These are phyloP conservation scores for Euura saliciscinereae DNA, from an alignment of 1,140 invertebrate genomes.

Conservation along the genomic window DNA sequence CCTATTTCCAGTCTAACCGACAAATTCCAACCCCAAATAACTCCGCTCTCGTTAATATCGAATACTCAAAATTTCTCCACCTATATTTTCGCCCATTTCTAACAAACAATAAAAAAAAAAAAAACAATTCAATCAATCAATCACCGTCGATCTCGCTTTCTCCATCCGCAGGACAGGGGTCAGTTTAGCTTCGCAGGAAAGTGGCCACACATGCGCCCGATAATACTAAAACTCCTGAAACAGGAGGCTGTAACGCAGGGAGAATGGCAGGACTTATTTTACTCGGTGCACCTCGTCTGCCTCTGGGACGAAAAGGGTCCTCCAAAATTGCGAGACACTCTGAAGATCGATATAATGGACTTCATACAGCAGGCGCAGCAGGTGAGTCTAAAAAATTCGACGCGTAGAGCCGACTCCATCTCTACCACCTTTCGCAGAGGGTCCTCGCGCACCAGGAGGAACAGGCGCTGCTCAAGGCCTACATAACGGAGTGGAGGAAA, in stretches of 20 bases:
- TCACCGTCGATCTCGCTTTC: neutral
- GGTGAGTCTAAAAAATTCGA: conserved; percentile 49
- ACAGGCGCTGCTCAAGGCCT: conserved; percentile 92
- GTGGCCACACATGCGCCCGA: conserved; percentile 94
- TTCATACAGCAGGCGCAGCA: conserved; percentile 94
- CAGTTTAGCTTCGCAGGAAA: conserved; percentile 88
- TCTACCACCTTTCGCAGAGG: conserved; percentile 56
- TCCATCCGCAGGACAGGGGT: conserved; percentile 63
- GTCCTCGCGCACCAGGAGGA: conserved; percentile 92
- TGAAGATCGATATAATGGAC: conserved; percentile 92
- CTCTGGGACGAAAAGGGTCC: conserved; percentile 96
- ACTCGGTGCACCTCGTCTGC: conserved; percentile 92
- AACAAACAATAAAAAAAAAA: too few relatives aligned
- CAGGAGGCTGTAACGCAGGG: conserved; percentile 91
- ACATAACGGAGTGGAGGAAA: conserved; percentile 96
- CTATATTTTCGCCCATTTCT: neutral
- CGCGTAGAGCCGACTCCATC: too few relatives aligned
- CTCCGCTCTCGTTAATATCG: too few relatives aligned
- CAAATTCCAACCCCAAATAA: too few relatives aligned
- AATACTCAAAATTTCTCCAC: neutral
- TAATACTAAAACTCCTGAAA: conserved; percentile 89
- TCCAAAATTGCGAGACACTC: conserved; percentile 82
- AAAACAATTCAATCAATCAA: too few relatives aligned
- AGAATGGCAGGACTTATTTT: conserved; percentile 98
- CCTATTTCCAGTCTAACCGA: too few relatives aligned